Evolutionary conservation across 2,797 vertebrate genomes (phyloP), one percentile per base, ranked within the genome.

Genomic region (Amblyopsis hoosieri): DNA sequence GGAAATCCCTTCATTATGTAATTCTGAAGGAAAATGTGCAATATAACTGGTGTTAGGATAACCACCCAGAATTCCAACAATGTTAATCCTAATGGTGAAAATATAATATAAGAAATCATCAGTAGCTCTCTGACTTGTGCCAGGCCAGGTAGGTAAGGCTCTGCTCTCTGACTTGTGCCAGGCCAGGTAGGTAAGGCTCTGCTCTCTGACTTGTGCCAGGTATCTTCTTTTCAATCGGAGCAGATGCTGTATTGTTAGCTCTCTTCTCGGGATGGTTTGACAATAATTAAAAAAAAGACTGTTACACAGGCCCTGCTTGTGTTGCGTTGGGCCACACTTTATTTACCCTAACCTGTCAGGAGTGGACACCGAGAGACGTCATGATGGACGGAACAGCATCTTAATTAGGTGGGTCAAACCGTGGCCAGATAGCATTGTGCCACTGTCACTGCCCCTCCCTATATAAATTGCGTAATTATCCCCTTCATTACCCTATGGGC

Each of bases 401-500:
- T 81, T 87, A 87, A 87, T 89, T 74, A 70, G 76, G 63, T 49
- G 72, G 80, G 81, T 79, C 82, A 69, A 71, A 47, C 45, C 68
- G 52, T 9, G 19, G 51, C 42, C 63, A 67, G 79, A 86, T 86
- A 85, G 66, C 83, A 85, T 80, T 85, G 81, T 88, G 71, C 54
- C 75, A 48, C 81, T 80, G 84, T 88, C 82, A 85, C 42, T 69
- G 75, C 84, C 89, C 89, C 90, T 91, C 91, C 89, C 88, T 86
- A 14, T 69, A 85, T 90, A 85, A 88, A 85, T 84, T 75, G 85
- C 83, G 75, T 91, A 90, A 94, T 93, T 91, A 93, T 89, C 82
- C 82, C 86, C 87, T 88, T 94, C 89, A 93, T 90, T 92, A 85
- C 81, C 78, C 78, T 70, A 23, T 23, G 66, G 58, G 86, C 89